Evolutionary conservation across 2,113 vertebrate species (phyloP), one percentile per base, ranked within the genome.

Genomic region (Mugil cephalus): DNA sequence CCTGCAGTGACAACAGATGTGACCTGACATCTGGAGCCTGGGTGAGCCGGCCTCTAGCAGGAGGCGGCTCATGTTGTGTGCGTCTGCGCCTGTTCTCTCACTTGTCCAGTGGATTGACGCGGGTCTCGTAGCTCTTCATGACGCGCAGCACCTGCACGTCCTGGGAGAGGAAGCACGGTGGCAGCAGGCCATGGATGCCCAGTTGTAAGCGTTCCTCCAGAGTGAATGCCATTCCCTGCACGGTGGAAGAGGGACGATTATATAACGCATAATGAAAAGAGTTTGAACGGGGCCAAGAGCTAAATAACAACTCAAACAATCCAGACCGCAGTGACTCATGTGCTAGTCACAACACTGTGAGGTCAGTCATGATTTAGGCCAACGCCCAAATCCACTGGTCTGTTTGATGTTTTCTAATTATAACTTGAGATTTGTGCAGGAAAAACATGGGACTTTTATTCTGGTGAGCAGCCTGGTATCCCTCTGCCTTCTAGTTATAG

Each of bases 201-300:
- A 99, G 94, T 69, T 99, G 98, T 5, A 95, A 87, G 55, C 98
- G 94, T 89, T 99, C 98, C 90, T 98, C 91, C 79, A 99, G 93
- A 0, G 96, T 98, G 85, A 99, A 99, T 9, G 96, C 98, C 98
- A 99, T 99, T 24, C 98, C 98, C 98, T 99, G 84, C 47, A 71
- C 58, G 51, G 80, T 17, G 74, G 65, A 64, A 71, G 56, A 84
- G 42, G 34, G 51, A 18, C 1, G 0, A 18, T 82, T 80, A 82
- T 10, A 47, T 1, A 69, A 74, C 38, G 1, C 42, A 50, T 9
- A 8, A 17, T 34, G 17, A 19, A 9, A 38, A n/a, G 17, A 60
- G 58, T 54, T 36, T 4, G 6, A 43, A 55, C 1, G 19, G 35
- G 40, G 3, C 18, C 17, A 24, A 4, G 40, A 71, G 54, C 21